Percentiles rank a stretch among this genome's conserved stretches.
Conservation (phyloP, 2,113 vertebrate genomes). For the Rhinolophus sinicus region DNA sequence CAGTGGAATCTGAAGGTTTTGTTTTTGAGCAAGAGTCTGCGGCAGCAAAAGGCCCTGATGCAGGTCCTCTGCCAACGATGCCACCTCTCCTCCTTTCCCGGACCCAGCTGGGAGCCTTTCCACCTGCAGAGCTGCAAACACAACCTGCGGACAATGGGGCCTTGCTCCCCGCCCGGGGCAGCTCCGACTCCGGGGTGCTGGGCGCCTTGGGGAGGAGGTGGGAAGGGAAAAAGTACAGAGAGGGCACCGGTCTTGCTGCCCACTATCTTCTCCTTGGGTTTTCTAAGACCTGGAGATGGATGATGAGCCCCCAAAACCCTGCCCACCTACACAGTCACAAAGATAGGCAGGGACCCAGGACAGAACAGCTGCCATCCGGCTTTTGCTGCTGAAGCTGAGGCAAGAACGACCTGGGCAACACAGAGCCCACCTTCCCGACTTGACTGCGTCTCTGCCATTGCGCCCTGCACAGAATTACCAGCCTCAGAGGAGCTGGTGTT, state of each 20-base stretch:
- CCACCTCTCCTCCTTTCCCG: neutral
- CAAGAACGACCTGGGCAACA: neutral
- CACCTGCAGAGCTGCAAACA: accelerated
- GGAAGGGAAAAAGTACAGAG: neutral
- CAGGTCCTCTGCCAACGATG: neutral
- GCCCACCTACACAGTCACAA: neutral
- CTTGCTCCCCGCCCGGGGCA: neutral
- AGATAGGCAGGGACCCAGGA: neutral
- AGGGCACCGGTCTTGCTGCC: neutral
- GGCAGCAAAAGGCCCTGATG: neutral
- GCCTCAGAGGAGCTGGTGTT: neutral
- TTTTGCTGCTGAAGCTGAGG: neutral
- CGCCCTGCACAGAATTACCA: neutral
- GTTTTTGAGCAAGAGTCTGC: neutral
- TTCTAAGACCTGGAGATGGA: neutral
- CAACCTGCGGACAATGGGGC: neutral
- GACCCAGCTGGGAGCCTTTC: neutral
- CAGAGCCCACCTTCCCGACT: neutral
- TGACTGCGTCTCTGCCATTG: accelerated
- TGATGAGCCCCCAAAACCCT: neutral
- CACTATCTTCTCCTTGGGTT: neutral
- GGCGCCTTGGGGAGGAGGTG: neutral
- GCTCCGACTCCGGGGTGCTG: neutral
- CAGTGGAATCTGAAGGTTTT: neutral
- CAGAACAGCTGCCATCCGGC: neutral